Evolutionary conservation across 1,140 invertebrate genomes (phyloP), one percentile per base, ranked within the genome.

Genomic region (Philotrypesis tridentata): DNA sequence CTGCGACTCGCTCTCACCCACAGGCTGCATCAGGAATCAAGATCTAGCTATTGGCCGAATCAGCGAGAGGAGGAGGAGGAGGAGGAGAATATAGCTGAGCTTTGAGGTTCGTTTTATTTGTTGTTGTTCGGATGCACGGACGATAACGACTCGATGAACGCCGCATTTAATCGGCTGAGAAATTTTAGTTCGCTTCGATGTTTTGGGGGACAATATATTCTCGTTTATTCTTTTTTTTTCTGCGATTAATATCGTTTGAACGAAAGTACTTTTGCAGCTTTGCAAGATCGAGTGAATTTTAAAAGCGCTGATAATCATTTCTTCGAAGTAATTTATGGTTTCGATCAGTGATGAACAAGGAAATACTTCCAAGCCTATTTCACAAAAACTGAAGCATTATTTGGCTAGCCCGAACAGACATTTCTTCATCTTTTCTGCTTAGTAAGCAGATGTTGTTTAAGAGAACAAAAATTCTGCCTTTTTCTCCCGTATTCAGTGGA

Each of bases 401-500:
- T n/a, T n/a, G n/a, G 67, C 82, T 61, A 74, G 83, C 43, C 67
- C 74, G 81, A 82, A 85, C 85, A 85, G 43, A 29, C 85, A 80
- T 85, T 83, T 75, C 80, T 84, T 77, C 81, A 82, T 88, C 88
- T 88, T 86, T 87, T 86, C 87, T 86, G 80, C 84, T 78, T 68
- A 1, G 14, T 21, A 37, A 4, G 12, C 31, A 67, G 71, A 17
- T 81, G 71, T 76, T 71, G 63, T 72, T 63, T 14, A 74, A 74
- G 23, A 74, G 61, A 61, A 60, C 2, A 31, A 31, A 21, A 14
- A n/a, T 9, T 1, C 27, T 29, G 3, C 27, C 55, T 63, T 11
- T 63, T 61, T 61, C 25, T 48, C 29, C 43, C 67, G 55, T 75
- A 79, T 82, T 48, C 68, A 67, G 70, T 72, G 7, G 65, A 83